Evolutionary conservation across 2,888 invertebrate species (phyloP).

Genomic region (Rhaphigaster nebulosa): DNA sequence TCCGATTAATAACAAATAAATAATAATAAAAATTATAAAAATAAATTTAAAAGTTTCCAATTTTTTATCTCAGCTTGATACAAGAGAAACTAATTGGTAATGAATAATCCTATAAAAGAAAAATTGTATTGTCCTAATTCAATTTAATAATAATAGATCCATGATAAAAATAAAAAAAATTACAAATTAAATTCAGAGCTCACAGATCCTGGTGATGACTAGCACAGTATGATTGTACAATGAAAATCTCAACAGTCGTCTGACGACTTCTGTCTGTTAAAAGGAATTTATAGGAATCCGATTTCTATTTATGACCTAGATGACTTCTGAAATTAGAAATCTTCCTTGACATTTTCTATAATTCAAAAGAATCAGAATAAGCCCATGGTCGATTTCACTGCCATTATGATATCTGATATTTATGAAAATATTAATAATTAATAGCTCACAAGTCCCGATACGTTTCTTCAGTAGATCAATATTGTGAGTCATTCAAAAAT

Average conservation of each 20-base stretch:
- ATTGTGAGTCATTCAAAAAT: background rate
- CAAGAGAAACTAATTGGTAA: background rate
- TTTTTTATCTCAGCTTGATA: too few relatives aligned
- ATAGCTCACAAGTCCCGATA: background rate
- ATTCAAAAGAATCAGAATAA: slow-evolving; percentile 1
- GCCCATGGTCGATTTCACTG: background rate
- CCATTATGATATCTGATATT: slow-evolving; percentile 1
- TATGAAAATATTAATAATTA: background rate
- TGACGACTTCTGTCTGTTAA: background rate
- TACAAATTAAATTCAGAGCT: background rate
- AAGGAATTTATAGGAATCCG: background rate
- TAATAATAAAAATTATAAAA: too few relatives aligned
- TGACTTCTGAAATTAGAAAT: background rate
- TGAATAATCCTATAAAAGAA: background rate
- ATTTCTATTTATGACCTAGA: background rate
- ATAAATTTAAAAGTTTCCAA: too few relatives aligned
- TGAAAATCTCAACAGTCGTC: background rate
- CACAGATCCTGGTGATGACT: background rate
- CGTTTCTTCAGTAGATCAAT: background rate
- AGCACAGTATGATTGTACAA: background rate
- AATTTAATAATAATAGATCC: background rate
- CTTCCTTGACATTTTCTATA: slow-evolving; percentile 27
- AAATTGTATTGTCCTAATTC: background rate
- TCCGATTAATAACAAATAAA: too few relatives aligned
- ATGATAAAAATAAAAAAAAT: background rate